Evolutionary conservation across 2,888 invertebrate species (phyloP), one percentile per base, ranked within the genome.

Genomic region (Polymixis flavicincta): DNA sequence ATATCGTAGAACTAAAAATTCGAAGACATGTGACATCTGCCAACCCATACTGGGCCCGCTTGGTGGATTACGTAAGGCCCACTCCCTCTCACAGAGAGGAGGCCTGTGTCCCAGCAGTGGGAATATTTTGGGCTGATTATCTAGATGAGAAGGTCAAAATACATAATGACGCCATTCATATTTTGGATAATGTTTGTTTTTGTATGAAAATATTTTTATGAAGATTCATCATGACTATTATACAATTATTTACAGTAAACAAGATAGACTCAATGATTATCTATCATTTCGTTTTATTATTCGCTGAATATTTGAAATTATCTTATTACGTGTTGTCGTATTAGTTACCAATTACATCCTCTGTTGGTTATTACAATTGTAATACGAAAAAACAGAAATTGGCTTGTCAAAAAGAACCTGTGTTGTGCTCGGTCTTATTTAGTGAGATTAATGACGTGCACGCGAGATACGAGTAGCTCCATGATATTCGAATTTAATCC

Each of bases 401-500:
- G 52, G 42, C 52, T 65, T 82, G 73, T 78, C 78, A 82, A 63
- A 69, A 55, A 78, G 55, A 32, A 82, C 25, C 45, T 25, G 42
- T 42, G 32, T 32, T 50, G 54, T 71, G 42, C 64, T 57, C 64
- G 60, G n/a, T 60, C 55, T 68, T 60, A 65, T 48, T 77, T 82
- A 54, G 65, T 25, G 50, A 73, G 82, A 78, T 82, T 50, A 78
- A 81, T 78, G 60, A 70, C 61, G 25, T 73, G 57, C 74, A 81
- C 66, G 66, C 61, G 28, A 78, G 59, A 66, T 63, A n/a, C n/a
- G n/a, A n/a, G n/a, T n/a, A 61, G 66, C 48, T 55, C 32, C 50
- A 22, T 28, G 42, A 55, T 73, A 50, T 61, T 57, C n/a, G 45
- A 52, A 68, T 70, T 48, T 6, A 52, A 69, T 55, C 13, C 9